Conservation (phyloP, 1,140 invertebrate species). For the Atopsyche davidsoni region DNA sequence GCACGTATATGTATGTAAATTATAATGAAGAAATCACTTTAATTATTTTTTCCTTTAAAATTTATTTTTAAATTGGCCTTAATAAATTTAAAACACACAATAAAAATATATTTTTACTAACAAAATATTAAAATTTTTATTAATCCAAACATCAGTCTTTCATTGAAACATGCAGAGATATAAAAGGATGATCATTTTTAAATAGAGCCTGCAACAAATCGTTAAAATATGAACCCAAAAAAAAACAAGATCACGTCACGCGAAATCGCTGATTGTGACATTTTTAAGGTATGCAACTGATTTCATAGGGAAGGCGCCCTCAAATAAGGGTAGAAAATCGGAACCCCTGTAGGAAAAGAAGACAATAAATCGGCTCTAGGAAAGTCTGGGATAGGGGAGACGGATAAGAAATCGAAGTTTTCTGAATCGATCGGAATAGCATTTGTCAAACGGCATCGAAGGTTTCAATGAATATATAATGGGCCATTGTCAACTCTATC, state of each 20-base stretch:
- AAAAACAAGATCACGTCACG: too few relatives aligned
- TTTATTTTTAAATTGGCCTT: not conserved
- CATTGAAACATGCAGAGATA: not conserved
- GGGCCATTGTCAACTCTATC: constrained; percentile 26
- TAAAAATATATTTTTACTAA: not conserved
- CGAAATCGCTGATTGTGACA: too few relatives aligned
- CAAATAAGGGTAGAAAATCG: too few relatives aligned
- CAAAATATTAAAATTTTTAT: not conserved
- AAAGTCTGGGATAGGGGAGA: constrained; percentile 5
- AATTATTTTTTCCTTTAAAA: not conserved
- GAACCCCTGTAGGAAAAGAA: too few relatives aligned
- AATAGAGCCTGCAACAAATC: too few relatives aligned
- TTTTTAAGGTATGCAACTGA: too few relatives aligned
- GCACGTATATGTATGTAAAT: not conserved
- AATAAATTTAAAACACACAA: not conserved
- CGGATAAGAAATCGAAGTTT: constrained; percentile 16
- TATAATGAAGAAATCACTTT: too few relatives aligned
- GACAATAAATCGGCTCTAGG: too few relatives aligned
- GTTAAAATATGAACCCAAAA: too few relatives aligned
- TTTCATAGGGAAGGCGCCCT: too few relatives aligned
- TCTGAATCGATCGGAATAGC: constrained; percentile 28
- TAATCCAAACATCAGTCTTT: not conserved
- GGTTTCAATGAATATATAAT: constrained; percentile 31
- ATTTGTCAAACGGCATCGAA: constrained; percentile 27
- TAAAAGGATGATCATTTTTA: too few relatives aligned